These are phyloP conservation scores for Lipophrys pholis DNA, from an alignment of 2,113 vertebrate genomes.

Conservation along the genomic window DNA sequence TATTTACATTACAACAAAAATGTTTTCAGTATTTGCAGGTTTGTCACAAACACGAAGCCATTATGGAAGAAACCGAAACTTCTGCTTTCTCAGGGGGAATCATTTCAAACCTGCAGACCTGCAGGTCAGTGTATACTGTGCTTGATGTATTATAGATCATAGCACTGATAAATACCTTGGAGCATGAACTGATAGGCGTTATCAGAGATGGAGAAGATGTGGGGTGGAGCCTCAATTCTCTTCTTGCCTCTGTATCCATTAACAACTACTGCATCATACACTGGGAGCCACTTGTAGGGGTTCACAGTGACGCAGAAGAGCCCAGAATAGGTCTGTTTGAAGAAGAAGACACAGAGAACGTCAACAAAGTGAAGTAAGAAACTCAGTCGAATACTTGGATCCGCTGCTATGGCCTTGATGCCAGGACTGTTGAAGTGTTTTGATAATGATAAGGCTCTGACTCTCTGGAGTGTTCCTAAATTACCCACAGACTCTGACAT, in stretches of 20 bases:
- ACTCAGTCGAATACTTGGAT: not conserved
- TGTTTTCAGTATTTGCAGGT: not conserved
- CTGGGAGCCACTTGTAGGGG: constrained; percentile 90
- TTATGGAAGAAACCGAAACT: not conserved
- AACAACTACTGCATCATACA: constrained; percentile 81
- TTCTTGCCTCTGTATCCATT: constrained; percentile 74
- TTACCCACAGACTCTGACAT: too few relatives aligned
- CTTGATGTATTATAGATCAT: not conserved
- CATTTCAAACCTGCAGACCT: not conserved
- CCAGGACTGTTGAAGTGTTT: not conserved
- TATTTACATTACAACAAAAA: not conserved
- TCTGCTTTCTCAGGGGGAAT: not conserved
- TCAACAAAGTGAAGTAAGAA: too few relatives aligned
- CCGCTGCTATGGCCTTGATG: not conserved
- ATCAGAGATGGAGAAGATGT: constrained; percentile 64
- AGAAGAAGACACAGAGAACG: not conserved
- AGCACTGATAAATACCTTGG: constrained; percentile 63
- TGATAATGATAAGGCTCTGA: too few relatives aligned
- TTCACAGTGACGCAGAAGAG: constrained; percentile 91
- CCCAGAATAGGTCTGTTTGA: constrained; percentile 86
- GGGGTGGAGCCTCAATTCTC: constrained; percentile 75
- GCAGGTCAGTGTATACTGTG: constrained; percentile 13
- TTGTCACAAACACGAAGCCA: not conserved
- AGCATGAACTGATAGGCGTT: constrained; percentile 81
- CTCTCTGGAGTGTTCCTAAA: too few relatives aligned